Base-by-base conservation (phyloP, 53 echinoderm and acorn worm species). In the Zoroaster sp. region DNA sequence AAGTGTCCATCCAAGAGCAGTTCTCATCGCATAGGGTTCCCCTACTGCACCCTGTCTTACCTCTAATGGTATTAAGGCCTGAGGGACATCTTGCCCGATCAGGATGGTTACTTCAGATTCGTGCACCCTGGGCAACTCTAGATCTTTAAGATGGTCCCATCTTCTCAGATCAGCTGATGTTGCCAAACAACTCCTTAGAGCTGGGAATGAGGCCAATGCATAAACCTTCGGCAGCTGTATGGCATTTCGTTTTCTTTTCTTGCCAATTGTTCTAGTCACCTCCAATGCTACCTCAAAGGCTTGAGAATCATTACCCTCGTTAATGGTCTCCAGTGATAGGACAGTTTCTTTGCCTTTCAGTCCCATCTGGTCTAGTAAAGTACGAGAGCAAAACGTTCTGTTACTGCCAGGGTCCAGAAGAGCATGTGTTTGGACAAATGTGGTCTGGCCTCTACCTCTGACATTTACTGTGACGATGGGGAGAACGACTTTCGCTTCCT, bases 71-170 rank as follows among this genome's bases (percentile, higher is more conserved):
- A 79, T 32, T 20, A 90, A 46, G 44, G 93, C 93, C 55, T 93
- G 80, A 34, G 93, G 90, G 21, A 93, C 80, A 87, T 93, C 83
- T 35, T 94, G 87, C 38, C 93, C 88, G 13, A 94, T 91, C 3
- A 91, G 9, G 25, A 91, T 31, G 31, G 79, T 80, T 6, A 91
- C 82, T 35, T 81, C 83, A 43, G 86, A 44, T 42, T 90, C 80
- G 36, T 55, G 75, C 35, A 78, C 81, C 9, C 69, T 4, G 52
- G 89, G 89, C 10, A 93, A 25, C 70, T 87, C 39, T 40, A 90
- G 46, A 7, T 53, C 87, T 74, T 88, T 49, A 14, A 91, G 72
- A 66, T 91, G 81, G 20, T 81, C 13, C 52, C 67, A 75, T 49
- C 31, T 51, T 11, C 36, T 69, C 3, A 88, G 65, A 40, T 93